Conservation (phyloP, 2,113 vertebrate species). For the Oryctolagus cuniculus region DNA sequence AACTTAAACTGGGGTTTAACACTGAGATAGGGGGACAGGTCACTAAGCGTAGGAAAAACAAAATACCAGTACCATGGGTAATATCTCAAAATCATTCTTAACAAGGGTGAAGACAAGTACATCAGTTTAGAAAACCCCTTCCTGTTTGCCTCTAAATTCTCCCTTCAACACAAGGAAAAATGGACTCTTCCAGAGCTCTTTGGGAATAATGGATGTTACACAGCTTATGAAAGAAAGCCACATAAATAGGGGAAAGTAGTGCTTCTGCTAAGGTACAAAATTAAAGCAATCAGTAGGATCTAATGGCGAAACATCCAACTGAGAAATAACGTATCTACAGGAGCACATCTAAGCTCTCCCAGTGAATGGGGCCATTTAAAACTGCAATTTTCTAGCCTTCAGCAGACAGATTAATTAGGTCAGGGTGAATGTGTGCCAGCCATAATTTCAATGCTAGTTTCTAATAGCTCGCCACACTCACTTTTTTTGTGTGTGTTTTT, state of each 20-base stretch:
- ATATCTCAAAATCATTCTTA: neutral
- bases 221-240: neutral
- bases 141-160: conserved; percentile 30
- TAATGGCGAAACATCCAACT: neutral
- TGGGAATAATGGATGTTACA: neutral
- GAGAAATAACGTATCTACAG: conserved; percentile 1
- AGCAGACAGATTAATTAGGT: conserved; percentile 66
- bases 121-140: neutral
- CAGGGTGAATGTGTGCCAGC: neutral
- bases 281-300: conserved; percentile 25
- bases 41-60: neutral
- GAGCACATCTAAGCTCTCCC: conserved; percentile 10
- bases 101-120: neutral
- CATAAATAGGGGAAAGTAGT: neutral
- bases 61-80: neutral
- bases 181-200: conserved; percentile 26
- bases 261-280: conserved; percentile 41
- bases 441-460: conserved; percentile 53
- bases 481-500: too few species aligned
- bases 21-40: neutral
- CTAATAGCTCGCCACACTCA: neutral
- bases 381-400: conserved; percentile 48
- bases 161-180: conserved; percentile 32
- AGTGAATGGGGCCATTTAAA: conserved; percentile 10
- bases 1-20: neutral